Percentiles rank a stretch among this genome's conserved stretches.
Evolutionary conservation across 92 coral and sea anemone genomes (phyloP).

Genomic region (Phenganax marumi): DNA sequence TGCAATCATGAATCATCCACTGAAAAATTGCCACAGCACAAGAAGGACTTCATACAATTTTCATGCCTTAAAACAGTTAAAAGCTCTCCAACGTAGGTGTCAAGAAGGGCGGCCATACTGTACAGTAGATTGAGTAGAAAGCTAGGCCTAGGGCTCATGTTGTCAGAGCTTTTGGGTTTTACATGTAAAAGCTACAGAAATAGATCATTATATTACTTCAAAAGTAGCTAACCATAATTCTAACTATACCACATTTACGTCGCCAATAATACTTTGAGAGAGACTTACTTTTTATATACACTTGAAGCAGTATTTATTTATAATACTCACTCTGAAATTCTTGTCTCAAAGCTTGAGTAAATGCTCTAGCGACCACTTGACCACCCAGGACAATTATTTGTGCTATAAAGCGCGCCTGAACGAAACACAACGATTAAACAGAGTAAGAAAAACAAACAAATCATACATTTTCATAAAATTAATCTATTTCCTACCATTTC

Average conservation of each 20-base stretch:
- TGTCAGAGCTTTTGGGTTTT: too few relatives aligned
- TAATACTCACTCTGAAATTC: slow-evolving; percentile 92
- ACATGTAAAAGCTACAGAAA: too few relatives aligned
- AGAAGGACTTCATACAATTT: too few relatives aligned
- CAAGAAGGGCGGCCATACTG: too few relatives aligned
- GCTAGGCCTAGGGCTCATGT: too few relatives aligned
- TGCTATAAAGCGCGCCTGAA: slow-evolving; percentile 87
- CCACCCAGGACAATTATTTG: slow-evolving; percentile 96
- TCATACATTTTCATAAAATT: neutral
- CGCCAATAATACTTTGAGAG: neutral
- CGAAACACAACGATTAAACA: neutral
- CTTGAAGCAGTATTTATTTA: slow-evolving; percentile 29
- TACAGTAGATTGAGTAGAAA: too few relatives aligned
- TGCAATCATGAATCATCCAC: too few relatives aligned
- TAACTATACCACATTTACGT: neutral
- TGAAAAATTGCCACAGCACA: too few relatives aligned
- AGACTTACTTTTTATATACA: neutral
- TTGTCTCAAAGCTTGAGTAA: slow-evolving; percentile 92
- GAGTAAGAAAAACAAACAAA: neutral
- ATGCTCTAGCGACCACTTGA: slow-evolving; percentile 91
- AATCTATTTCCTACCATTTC: neutral
- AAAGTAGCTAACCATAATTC: neutral
- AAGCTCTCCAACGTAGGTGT: too few relatives aligned
- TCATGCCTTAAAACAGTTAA: too few relatives aligned
- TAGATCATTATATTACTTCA: too few relatives aligned